These are phyloP conservation scores for Diorhabda carinulata DNA, from an alignment of 1,140 invertebrate genomes.

Conservation along the genomic window DNA sequence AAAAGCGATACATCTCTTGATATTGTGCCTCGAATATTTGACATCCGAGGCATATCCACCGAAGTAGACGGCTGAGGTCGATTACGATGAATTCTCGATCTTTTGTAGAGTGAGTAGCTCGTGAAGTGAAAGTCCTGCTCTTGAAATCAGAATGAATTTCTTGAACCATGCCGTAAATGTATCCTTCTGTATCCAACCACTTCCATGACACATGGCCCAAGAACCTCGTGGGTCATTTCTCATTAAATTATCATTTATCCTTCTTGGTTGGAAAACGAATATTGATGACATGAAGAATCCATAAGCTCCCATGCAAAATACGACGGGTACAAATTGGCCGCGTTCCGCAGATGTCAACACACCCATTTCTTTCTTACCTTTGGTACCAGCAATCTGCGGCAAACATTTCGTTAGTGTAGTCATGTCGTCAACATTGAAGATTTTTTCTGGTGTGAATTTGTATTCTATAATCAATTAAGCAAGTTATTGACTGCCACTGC, in stretches of 20 bases:
- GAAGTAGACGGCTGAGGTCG: too few relatives aligned
- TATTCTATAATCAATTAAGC: constrained; percentile 11
- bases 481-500: constrained; percentile 32
- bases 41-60: too few relatives aligned
- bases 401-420: constrained; percentile 45
- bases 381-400: constrained; percentile 43
- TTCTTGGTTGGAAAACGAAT: constrained; percentile 42
- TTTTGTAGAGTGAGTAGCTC: too few relatives aligned
- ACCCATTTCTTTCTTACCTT: constrained; percentile 44
- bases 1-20: too few relatives aligned
- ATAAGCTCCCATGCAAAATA: constrained; percentile 43
- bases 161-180: constrained; percentile 35
- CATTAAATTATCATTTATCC: constrained; percentile 37
- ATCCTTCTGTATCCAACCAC: constrained; percentile 35
- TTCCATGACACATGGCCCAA: constrained; percentile 26
- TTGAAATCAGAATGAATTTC: constrained; percentile 26
- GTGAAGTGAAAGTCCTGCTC: not conserved
- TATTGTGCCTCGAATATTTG: too few relatives aligned
- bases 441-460: constrained; percentile 30
- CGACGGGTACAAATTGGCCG: constrained; percentile 42
- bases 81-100: too few relatives aligned
- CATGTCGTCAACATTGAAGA: constrained; percentile 46
- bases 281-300: constrained; percentile 43
- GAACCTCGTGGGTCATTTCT: constrained; percentile 21
- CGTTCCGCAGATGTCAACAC: constrained; percentile 42